Conservation (phyloP, 2,113 vertebrate genomes). For the Xenotilapia longispinis region DNA sequence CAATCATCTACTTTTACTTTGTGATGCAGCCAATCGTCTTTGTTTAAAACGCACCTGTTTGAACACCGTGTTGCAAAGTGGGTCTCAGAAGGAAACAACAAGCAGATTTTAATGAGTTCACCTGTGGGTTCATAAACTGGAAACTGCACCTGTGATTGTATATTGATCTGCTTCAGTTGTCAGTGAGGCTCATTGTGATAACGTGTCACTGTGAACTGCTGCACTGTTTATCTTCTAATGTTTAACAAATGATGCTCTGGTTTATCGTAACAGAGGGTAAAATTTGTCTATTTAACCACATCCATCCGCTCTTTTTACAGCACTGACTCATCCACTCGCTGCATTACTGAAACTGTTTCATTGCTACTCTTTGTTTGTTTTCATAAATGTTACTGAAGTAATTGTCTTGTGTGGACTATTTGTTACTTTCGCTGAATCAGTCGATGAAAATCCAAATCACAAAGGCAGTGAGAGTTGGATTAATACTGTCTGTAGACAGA, state of each 20-base stretch:
- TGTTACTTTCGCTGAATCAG: not conserved
- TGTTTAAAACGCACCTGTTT: not conserved
- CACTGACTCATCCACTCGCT: not conserved
- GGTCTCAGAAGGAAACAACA: not conserved
- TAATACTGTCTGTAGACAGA: not conserved
- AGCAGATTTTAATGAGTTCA: not conserved
- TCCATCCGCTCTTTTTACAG: accelerated
- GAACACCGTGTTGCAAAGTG: not conserved
- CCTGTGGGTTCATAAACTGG: not conserved
- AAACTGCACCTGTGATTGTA: not conserved
- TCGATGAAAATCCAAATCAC: not conserved
- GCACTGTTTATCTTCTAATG: not conserved
- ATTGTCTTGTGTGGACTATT: not conserved
- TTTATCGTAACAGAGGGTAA: not conserved
- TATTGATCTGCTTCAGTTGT: not conserved
- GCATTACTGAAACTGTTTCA: not conserved
- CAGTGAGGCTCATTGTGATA: not conserved
- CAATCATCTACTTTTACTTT: accelerated
- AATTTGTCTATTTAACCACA: not conserved
- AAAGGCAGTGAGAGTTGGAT: accelerated
- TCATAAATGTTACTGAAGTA: not conserved
- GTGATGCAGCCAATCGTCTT: not conserved
- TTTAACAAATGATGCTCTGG: not conserved
- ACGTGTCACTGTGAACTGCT: not conserved
- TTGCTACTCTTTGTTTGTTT: not conserved